phyloP scores from a whole-genome alignment of 1,140 invertebrate genomes.

The Platorchestia sp. region DNA sequence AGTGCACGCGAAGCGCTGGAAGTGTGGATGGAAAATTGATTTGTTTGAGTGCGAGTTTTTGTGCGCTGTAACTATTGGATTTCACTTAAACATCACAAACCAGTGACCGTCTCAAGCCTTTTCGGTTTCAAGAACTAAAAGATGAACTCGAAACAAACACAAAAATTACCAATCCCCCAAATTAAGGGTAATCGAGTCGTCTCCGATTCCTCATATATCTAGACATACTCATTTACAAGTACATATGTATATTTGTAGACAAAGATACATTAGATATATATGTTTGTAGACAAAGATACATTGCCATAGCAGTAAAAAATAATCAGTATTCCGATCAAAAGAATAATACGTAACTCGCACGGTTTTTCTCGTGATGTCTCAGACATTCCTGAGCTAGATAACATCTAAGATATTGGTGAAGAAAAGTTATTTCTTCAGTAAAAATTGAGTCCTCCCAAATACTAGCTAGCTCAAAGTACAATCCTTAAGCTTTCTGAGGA shows the following conservation, averaged over 20 bases:
- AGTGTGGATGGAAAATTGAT: background rate
- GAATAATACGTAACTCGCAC: background rate
- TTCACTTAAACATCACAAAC: too few relatives aligned
- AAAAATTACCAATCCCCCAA: background rate
- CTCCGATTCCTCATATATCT: background rate
- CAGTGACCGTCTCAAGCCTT: too few relatives aligned
- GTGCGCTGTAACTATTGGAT: too few relatives aligned
- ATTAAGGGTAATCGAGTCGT: background rate
- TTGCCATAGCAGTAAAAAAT: too few relatives aligned
- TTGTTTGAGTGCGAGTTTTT: too few relatives aligned
- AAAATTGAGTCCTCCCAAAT: background rate
- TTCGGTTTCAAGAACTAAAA: background rate
- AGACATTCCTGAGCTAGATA: background rate
- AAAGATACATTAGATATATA: too few relatives aligned
- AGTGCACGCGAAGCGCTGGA: background rate
- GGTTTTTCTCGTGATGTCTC: background rate
- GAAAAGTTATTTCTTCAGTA: background rate
- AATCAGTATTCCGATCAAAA: background rate
- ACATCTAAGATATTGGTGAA: background rate
- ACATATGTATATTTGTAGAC: too few relatives aligned
- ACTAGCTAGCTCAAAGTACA: background rate
- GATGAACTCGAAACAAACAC: background rate
- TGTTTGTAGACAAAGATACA: too few relatives aligned
- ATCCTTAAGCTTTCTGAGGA: background rate
- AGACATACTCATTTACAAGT: too few relatives aligned